Evolutionary conservation across 2,797 vertebrate species (phyloP).

Genomic region (Sphenopsis melanotis): DNA sequence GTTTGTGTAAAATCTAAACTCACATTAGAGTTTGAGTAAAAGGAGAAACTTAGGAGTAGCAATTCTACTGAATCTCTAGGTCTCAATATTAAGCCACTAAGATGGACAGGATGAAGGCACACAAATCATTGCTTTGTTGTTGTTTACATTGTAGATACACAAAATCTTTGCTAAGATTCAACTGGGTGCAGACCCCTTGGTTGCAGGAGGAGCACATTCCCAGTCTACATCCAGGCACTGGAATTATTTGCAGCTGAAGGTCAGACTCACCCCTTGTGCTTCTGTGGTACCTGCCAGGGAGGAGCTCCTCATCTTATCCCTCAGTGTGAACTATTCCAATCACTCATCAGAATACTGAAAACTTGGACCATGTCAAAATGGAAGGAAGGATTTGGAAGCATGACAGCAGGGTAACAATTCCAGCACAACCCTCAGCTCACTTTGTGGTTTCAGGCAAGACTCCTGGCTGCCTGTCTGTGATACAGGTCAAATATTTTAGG

Average conservation of each 20-base stretch:
- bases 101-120: not conserved
- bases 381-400: not conserved
- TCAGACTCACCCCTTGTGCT: not conserved
- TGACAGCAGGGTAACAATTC: not conserved
- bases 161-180: not conserved
- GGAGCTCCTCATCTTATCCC: not conserved
- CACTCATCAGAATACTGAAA: not conserved
- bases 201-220: not conserved
- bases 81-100: not conserved
- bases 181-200: not conserved
- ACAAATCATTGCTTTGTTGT: not conserved
- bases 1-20: not conserved
- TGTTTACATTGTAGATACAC: not conserved
- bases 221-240: rapidly evolving
- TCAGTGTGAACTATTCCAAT: not conserved
- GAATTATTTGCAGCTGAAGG: not conserved
- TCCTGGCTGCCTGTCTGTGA: not conserved
- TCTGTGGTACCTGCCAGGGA: not conserved
- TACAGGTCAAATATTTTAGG: not conserved
- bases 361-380: not conserved
- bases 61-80: not conserved
- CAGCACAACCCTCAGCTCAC: not conserved
- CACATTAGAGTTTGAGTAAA: not conserved
- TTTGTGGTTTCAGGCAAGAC: not conserved
- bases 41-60: not conserved